A percentile compares a stretch with the other conserved stretches of the same genome.
These are phyloP conservation scores for Plagodis pulveraria DNA, from an alignment of 2,888 invertebrate species.

Conservation along the genomic window DNA sequence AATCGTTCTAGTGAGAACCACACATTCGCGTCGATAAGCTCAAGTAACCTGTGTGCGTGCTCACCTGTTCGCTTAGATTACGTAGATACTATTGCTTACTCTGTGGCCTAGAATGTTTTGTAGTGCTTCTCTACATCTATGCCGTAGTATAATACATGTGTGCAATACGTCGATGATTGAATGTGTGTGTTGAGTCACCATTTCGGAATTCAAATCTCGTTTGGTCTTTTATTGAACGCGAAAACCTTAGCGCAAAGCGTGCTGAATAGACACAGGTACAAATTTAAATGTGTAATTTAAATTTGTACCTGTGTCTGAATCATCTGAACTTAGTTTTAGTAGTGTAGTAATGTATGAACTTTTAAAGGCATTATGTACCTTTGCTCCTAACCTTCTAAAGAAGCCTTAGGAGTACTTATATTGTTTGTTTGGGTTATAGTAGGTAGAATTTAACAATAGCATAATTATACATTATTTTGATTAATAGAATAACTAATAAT, in stretches of 20 bases:
- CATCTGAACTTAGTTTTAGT: too few relatives aligned
- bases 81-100: not conserved
- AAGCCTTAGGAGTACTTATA: too few relatives aligned
- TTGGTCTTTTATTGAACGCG: slow-evolving; percentile 4
- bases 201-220: slow-evolving; percentile 8
- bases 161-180: slow-evolving; percentile 1
- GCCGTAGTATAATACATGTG: not conserved
- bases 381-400: too few relatives aligned
- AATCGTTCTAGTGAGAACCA: slow-evolving; percentile 41
- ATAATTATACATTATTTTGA: too few relatives aligned
- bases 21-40: slow-evolving; percentile 38
- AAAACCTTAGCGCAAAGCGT: not conserved
- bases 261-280: too few relatives aligned
- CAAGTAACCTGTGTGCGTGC: slow-evolving; percentile 30
- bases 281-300: too few relatives aligned
- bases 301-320: too few relatives aligned
- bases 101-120: not conserved
- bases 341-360: too few relatives aligned
- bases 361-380: too few relatives aligned
- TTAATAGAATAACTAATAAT: too few relatives aligned
- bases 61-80: slow-evolving; percentile 44
- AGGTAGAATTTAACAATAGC: too few relatives aligned
- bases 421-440: too few relatives aligned
- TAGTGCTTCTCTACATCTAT: slow-evolving; percentile 9
- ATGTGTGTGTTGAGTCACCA: slow-evolving; percentile 7